phyloP scores from a whole-genome alignment of 2,797 vertebrate species.

The Dicrostonyx torquatus region DNA sequence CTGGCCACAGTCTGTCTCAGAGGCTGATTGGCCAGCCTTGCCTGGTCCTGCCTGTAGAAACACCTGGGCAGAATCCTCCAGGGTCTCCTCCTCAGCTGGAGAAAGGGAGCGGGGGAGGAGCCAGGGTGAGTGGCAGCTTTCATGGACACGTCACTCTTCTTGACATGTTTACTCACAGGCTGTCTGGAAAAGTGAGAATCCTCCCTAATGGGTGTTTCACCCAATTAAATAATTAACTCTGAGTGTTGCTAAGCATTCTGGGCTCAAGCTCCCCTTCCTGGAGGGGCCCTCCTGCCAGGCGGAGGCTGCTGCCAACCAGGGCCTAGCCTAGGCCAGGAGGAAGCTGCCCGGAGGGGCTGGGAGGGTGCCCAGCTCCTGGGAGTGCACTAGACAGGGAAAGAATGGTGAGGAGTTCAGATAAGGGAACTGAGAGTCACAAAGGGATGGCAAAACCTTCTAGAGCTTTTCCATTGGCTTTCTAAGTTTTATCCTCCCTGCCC shows the following conservation, averaged over 20 bases:
- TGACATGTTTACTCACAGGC: slow-evolving; percentile 81
- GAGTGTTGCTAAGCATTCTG: slow-evolving; percentile 73
- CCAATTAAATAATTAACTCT: slow-evolving; percentile 82
- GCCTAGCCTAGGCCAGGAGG: not conserved
- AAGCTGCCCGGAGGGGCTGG: not conserved
- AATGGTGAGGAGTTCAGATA: not conserved
- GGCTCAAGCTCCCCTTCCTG: slow-evolving; percentile 53
- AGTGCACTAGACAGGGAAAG: not conserved
- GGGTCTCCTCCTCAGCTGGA: slow-evolving; percentile 46
- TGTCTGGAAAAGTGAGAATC: slow-evolving; percentile 81
- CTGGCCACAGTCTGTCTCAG: not conserved
- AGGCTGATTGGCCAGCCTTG: not conserved
- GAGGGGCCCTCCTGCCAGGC: slow-evolving; percentile 57
- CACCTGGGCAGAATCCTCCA: slow-evolving; percentile 44
- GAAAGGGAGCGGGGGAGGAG: slow-evolving; percentile 46
- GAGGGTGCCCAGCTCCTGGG: not conserved
- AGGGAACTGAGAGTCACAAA: not conserved
- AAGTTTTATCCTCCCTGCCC: not conserved
- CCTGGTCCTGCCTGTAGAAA: slow-evolving; percentile 3
- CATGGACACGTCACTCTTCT: slow-evolving; percentile 67
- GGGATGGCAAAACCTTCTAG: not conserved
- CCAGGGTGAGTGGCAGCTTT: slow-evolving; percentile 73
- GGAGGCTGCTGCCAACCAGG: slow-evolving; percentile 29
- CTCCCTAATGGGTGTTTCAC: slow-evolving; percentile 80
- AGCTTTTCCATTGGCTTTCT: not conserved